Conservation (phyloP, 2,113 vertebrate genomes). For the Himantopus leucocephalus region DNA sequence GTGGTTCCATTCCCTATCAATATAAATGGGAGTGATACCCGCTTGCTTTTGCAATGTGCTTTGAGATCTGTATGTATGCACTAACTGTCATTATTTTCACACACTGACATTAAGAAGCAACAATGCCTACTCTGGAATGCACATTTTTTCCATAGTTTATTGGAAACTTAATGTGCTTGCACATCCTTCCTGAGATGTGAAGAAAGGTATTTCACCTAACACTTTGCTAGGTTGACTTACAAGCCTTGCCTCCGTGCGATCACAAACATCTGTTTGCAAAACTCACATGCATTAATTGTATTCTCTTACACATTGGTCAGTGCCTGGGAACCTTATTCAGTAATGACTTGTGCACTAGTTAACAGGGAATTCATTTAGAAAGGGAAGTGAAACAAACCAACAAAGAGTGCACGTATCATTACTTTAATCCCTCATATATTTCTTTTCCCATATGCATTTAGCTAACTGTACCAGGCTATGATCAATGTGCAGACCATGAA, state of each 20-base stretch:
- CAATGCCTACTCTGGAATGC: not conserved
- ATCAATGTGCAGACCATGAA: constrained; percentile 50
- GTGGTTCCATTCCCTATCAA: not conserved
- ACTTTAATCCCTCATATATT: constrained; percentile 25
- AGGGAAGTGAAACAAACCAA: not conserved
- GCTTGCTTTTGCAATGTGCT: not conserved
- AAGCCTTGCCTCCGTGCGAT: not conserved
- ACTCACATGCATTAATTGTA: not conserved
- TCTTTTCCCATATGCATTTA: constrained; percentile 42
- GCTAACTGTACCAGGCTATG: constrained; percentile 1
- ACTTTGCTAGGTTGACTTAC: not conserved
- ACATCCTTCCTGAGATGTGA: not conserved
- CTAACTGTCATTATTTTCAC: not conserved
- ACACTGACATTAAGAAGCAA: not conserved
- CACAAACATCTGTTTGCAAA: constrained; percentile 5
- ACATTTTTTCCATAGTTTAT: not conserved
- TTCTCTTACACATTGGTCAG: not conserved
- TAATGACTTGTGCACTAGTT: constrained; percentile 27
- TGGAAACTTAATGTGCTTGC: not conserved
- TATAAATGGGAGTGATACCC: not conserved
- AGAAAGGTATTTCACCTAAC: not conserved
- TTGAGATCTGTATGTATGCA: not conserved
- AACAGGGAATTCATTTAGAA: not conserved
- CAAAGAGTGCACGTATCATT: not conserved
- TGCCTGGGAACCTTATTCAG: not conserved